phyloP scores from a whole-genome alignment of 2,797 vertebrate genomes.

The Geotrypetes seraphini region DNA sequence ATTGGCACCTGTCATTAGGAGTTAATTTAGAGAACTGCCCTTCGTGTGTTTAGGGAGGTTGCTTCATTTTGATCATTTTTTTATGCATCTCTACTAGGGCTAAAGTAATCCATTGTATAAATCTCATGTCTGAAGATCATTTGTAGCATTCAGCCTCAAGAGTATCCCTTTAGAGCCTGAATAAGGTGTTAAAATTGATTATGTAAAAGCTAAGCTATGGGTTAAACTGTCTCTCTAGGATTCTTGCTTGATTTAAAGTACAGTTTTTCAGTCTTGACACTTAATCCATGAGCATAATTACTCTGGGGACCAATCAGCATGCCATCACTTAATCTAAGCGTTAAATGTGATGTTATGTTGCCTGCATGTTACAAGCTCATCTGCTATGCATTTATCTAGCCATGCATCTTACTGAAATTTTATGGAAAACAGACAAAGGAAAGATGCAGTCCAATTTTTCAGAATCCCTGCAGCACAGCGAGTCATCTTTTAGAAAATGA shows the following conservation, averaged over 20 bases:
- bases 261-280: conserved; percentile 23
- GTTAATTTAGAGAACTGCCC: too few species aligned
- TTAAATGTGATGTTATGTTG: not conserved
- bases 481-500: too few species aligned
- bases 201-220: conserved; percentile 9
- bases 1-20: too few species aligned
- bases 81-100: too few species aligned
- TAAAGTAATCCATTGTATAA: too few species aligned
- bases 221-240: conserved; percentile 9
- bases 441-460: not conserved
- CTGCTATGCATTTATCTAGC: accelerated
- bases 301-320: not conserved
- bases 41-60: too few species aligned
- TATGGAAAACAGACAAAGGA: not conserved
- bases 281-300: conserved; percentile 11
- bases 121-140: too few species aligned
- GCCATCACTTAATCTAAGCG: conserved; percentile 1
- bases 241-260: conserved; percentile 9
- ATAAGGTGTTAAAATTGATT: conserved; percentile 18
- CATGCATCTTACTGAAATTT: not conserved
- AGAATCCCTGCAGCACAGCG: accelerated
- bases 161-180: too few species aligned
- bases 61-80: too few species aligned
- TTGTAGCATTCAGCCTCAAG: too few species aligned
- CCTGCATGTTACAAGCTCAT: accelerated